A percentile compares a stretch with the other conserved stretches of the same genome.
phyloP scores from a whole-genome alignment of 2,888 invertebrate genomes.

The Stomorhina lunata region DNA sequence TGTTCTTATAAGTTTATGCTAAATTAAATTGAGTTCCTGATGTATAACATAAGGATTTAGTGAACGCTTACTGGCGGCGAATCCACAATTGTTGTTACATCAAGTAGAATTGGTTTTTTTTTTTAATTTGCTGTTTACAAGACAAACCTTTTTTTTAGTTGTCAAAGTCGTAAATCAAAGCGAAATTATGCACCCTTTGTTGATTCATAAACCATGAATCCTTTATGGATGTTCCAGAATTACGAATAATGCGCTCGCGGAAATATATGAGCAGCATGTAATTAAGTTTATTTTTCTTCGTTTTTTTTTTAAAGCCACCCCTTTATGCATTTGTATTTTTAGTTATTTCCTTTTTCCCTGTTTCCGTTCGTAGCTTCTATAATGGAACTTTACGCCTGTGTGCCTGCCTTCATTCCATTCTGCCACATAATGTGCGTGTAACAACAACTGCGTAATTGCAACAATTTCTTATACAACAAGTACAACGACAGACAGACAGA shows the following conservation, averaged over 20 bases:
- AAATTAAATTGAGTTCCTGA: constrained; percentile 36
- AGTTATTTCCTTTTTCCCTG: neutral
- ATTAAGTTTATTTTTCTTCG: constrained; percentile 37
- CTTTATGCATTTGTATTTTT: constrained; percentile 9
- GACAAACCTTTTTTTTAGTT: constrained; percentile 23
- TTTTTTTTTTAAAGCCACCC: constrained; percentile 3
- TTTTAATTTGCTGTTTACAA: constrained; percentile 38
- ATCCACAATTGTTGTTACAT: constrained; percentile 17
- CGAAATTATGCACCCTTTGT: constrained; percentile 42
- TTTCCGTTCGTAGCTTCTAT: constrained; percentile 9
- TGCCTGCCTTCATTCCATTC: constrained; percentile 3
- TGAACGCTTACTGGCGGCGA: neutral
- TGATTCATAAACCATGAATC: constrained; percentile 1
- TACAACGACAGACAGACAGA: neutral
- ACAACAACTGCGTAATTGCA: constrained; percentile 49
- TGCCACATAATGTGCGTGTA: constrained; percentile 5
- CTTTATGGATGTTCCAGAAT: constrained; percentile 7
- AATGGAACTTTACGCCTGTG: constrained; percentile 33
- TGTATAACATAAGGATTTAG: constrained; percentile 4
- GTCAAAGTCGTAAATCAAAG: constrained; percentile 9
- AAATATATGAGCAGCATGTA: constrained; percentile 23
- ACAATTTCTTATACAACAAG: constrained; percentile 34
- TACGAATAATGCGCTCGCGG: neutral
- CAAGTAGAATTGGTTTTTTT: constrained; percentile 14
- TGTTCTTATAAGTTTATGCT: neutral